Percentiles rank a stretch among this genome's conserved stretches.
Evolutionary conservation across 2,797 vertebrate species (phyloP).

Genomic region (Pipistrellus pygmaeus): DNA sequence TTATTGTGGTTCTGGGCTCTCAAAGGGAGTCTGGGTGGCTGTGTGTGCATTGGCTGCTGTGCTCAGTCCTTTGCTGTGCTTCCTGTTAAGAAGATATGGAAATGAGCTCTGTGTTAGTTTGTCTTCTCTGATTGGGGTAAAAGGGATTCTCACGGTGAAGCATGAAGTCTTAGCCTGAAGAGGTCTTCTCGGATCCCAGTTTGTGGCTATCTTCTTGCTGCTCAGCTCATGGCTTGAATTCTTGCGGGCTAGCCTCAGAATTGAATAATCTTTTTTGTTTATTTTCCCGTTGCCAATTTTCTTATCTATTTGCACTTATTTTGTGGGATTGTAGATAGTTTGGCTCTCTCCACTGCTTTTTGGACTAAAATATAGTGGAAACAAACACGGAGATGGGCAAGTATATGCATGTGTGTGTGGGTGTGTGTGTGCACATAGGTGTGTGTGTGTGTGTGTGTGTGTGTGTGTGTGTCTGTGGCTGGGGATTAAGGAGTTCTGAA

Average conservation of each 20-base stretch:
- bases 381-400: not conserved
- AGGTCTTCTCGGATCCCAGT: not conserved
- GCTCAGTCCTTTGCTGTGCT: not conserved
- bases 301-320: not conserved
- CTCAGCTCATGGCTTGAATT: not conserved
- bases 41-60: fast-evolving
- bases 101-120: not conserved
- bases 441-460: not conserved
- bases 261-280: not conserved
- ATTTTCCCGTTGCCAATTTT: not conserved
- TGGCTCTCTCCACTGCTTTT: not conserved
- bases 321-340: not conserved
- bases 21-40: not conserved
- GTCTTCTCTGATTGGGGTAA: not conserved
- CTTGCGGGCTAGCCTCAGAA: not conserved
- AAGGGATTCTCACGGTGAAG: not conserved
- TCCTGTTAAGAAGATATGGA: not conserved
- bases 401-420: not conserved
- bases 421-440: not conserved
- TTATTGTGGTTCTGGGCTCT: not conserved
- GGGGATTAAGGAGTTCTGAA: not conserved
- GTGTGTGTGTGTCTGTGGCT: not conserved
- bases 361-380: not conserved
- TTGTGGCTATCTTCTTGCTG: not conserved
- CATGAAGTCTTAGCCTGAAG: not conserved